Evolutionary conservation across 2,797 vertebrate genomes (phyloP), one percentile per base, ranked within the genome.

Genomic region (Sebastes variabilis): DNA sequence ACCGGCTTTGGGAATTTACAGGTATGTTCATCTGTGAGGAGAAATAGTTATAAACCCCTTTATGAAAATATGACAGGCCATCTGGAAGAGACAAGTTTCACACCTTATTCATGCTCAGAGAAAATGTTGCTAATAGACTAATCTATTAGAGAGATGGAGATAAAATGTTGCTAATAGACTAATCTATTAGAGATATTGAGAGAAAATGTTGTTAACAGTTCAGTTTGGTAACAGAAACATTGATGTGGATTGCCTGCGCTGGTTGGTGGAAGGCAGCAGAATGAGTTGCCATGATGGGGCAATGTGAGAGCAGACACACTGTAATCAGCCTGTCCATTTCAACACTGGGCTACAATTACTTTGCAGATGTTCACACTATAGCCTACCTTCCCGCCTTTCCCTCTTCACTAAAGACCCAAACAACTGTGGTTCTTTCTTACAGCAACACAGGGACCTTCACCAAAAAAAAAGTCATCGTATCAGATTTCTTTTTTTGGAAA

Each of bases 311-410:
- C 78, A 61, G 82, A 81, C 89, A 90, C 75, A 6, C 78, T 91
- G 84, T 93, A 94, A 95, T 95, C 93, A 94, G 84, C 77, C 82
- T 74, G 93, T 94, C 94, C 82, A 83, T 94, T 88, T 89, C 67
- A 66, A 42, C 71, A n/a, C 78, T 75, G 88, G 88, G 24, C 92
- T 85, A 91, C 91, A 93, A 94, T 95, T 95, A 95, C 89, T 79
- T 79, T 83, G 86, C 91, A 91, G 93, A 95, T 94, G 92, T 90
- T 91, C 79, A 73, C 74, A 92, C 91, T 90, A 92, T 80, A 71
- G 18, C 49, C 20, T 52, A 46, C 82, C 69, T 75, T 80, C 76
- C 46, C 25, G 82, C 75, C n/a, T 65, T 64, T 75, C 49, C 38
- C 9, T 85, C 36, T 49, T 59, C 54, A 32, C 46, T 5, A 30